Percentiles rank a stretch among this genome's conserved stretches.
These are phyloP conservation scores for Caenorhabditis sp. DNA, from an alignment of 2,888 invertebrate species.

Conservation along the genomic window DNA sequence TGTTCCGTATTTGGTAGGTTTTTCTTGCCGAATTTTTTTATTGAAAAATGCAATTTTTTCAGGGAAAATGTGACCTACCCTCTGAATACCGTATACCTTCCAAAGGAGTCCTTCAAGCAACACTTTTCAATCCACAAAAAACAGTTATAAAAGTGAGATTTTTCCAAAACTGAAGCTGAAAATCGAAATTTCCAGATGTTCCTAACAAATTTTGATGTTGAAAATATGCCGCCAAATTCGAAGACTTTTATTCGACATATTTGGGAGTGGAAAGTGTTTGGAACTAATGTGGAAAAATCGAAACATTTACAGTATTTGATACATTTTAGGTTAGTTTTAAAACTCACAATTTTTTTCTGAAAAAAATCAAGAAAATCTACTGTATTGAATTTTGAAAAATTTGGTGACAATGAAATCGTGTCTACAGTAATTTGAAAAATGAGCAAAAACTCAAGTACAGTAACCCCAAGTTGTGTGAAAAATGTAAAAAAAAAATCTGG, in stretches of 20 bases:
- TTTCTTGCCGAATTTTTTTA: no score
- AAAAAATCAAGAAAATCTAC: neutral
- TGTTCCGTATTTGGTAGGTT: conserved; percentile 5
- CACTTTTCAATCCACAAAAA: conserved; percentile 11
- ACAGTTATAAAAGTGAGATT: conserved; percentile 3
- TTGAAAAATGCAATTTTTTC: no score
- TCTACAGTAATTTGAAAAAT: no score
- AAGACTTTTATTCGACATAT: conserved; percentile 12
- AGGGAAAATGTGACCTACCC: conserved; percentile 5
- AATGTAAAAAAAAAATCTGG: no score
- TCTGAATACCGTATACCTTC: conserved; percentile 3
- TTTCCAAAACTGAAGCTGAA: neutral
- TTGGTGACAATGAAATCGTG: no score
- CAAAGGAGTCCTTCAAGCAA: conserved; percentile 6
- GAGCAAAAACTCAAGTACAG: no score
- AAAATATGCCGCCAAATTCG: conserved; percentile 12
- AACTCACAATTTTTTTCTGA: no score
- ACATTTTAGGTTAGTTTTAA: conserved; percentile 5
- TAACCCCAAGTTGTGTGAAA: no score
- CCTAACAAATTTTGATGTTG: conserved; percentile 8
- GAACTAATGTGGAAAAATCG: neutral
- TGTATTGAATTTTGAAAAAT: neutral
- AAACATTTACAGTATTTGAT: conserved; percentile 8
- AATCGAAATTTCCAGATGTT: conserved; percentile 2
- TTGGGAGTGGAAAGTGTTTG: conserved; percentile 12